Evolutionary conservation across 2,113 vertebrate species (phyloP).

Genomic region (Manacus vitellinus): DNA sequence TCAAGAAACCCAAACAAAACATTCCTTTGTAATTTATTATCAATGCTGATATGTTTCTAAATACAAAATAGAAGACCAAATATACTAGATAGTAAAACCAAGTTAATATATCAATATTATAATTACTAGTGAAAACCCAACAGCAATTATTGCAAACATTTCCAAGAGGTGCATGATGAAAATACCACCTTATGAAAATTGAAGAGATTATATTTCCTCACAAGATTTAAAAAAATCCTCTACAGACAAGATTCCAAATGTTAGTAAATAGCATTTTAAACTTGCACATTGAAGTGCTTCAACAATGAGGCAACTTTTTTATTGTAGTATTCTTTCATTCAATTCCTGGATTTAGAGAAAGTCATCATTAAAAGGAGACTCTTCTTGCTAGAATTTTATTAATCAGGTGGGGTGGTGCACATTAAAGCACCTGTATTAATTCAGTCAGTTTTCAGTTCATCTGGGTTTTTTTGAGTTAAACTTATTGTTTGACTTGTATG

Average conservation of each 20-base stretch:
- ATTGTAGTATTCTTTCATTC: not conserved
- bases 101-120: not conserved
- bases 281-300: not conserved
- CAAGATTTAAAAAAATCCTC: not conserved
- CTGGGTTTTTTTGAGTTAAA: not conserved
- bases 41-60: not conserved
- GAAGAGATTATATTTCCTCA: not conserved
- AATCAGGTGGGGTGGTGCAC: accelerated
- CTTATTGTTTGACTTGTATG: not conserved
- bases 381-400: not conserved
- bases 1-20: not conserved
- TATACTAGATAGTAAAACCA: not conserved
- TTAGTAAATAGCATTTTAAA: not conserved
- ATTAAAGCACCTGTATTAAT: not conserved
- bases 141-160: not conserved
- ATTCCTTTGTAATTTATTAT: not conserved
- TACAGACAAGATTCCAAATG: not conserved
- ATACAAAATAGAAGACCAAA: not conserved
- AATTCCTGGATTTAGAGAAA: not conserved
- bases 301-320: not conserved
- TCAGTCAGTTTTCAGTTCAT: not conserved
- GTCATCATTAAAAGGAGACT: not conserved
- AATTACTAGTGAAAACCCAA: not conserved
- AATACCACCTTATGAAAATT: not conserved
- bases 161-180: not conserved